Evolutionary conservation across 2,113 vertebrate species (phyloP).

Genomic region (Silurus glanis): DNA sequence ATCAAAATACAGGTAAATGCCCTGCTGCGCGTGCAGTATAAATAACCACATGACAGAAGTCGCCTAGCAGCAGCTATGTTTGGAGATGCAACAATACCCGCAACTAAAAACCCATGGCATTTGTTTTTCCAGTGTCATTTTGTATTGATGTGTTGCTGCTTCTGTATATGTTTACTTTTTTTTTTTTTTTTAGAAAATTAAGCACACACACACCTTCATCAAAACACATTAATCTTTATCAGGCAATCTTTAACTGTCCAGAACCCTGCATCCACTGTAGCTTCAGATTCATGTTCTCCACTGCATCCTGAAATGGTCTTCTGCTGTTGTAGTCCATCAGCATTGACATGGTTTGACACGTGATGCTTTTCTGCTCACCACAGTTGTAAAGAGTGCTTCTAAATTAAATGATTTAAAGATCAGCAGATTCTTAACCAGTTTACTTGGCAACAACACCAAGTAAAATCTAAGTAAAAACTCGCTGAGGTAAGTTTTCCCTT

Average conservation of each 20-base stretch:
- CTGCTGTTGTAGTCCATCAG: neutral
- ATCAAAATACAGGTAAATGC: slow-evolving; percentile 66
- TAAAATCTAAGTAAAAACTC: neutral
- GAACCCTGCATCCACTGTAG: neutral
- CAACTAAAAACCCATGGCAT: neutral
- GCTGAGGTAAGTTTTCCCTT: neutral
- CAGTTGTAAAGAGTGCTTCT: neutral
- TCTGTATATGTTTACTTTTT: neutral
- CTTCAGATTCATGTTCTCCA: neutral
- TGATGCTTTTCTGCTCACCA: neutral
- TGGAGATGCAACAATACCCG: neutral
- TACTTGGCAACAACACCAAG: neutral
- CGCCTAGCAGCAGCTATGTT: neutral
- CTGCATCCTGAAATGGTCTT: neutral
- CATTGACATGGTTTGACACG: neutral
- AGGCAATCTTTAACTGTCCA: neutral
- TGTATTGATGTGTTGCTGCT: too few relatives aligned
- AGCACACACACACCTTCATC: neutral
- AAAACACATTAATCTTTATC: neutral
- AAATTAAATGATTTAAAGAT: neutral
- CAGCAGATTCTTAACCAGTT: neutral
- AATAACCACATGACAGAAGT: too few relatives aligned
- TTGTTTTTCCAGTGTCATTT: neutral
- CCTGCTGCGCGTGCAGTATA: neutral
- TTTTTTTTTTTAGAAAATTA: neutral